Evolutionary conservation across 2,797 vertebrate species (phyloP), one percentile per base, ranked within the genome.

Genomic region (Clamator glandarius): DNA sequence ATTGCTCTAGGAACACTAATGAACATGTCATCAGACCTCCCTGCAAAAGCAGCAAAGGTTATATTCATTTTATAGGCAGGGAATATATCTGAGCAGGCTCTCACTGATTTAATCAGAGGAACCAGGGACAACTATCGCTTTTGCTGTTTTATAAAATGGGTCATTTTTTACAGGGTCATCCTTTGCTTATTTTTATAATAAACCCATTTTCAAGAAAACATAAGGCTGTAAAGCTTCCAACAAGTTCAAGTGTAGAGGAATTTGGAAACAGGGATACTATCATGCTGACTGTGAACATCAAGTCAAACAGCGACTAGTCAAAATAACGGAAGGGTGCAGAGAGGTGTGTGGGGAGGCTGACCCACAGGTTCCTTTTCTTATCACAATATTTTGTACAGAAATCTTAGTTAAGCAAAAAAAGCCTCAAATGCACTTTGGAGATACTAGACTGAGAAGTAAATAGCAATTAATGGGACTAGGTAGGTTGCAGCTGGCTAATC

Each of bases 91-190:
- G 46, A 55, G 61, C 18, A 46, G 50, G 19, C 6, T 82, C 3
- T 2, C 23, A 26, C 23, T 25, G 26, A 68, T 84, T 69, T 82
- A 5, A 70, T 42, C 55, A 29, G 25, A 21, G 21, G 31, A 86
- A 51, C 5, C 7, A 51, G 41, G 62, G 35, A 51, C 4, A 33
- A 33, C 26, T 79, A 84, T 25, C 0, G 11, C 24, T 70, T 84
- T 48, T 14, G 4, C 6, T 42, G 6, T 5, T 75, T 80, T 77
- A 48, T 41, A 2, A 50, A 74, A 54, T 0, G 0, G 1, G 12
- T 4, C 7, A 4, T 78, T 93, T 89, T 26, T 35, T 52, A 57
- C 6, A 33, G 42, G 11, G 9, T 86, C 13, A n/a, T 46, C 6
- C 7, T 61, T 80, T n/a, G 15, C 9, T 26, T 89, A 11, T 59